These are phyloP conservation scores for Stenolophus ochropezus DNA, from an alignment of 2,888 invertebrate genomes.

Conservation along the genomic window DNA sequence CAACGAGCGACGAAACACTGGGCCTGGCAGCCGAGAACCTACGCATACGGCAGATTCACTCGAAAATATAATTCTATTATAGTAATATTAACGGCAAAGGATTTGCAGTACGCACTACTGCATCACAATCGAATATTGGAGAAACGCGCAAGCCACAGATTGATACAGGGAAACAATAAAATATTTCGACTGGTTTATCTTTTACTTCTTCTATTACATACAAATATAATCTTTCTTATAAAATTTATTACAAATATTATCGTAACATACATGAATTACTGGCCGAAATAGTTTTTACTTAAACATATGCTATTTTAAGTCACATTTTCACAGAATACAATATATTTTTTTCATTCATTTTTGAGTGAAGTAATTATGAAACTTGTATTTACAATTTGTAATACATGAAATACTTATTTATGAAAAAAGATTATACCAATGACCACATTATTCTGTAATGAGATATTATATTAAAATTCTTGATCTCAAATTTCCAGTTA, in stretches of 20 bases:
- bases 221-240: conserved; percentile 30
- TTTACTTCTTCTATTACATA: conserved; percentile 23
- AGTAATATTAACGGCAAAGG: conserved; percentile 4
- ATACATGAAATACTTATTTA: not conserved
- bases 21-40: not conserved
- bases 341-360: not conserved
- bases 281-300: not conserved
- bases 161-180: conserved; percentile 22
- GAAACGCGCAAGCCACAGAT: conserved; percentile 6
- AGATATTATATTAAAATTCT: conserved; percentile 3
- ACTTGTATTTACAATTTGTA: conserved; percentile 3
- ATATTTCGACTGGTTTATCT: not conserved
- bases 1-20: conserved; percentile 9
- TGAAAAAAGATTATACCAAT: not conserved
- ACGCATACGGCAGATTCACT: not conserved
- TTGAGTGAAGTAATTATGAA: no score
- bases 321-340: not conserved
- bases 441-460: conserved; percentile 14
- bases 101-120: conserved; percentile 4
- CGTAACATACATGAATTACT: not conserved
- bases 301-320: not conserved
- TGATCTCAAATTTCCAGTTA: conserved; percentile 14
- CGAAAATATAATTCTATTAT: not conserved
- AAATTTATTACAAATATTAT: conserved; percentile 31
- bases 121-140: not conserved